Percentiles rank a stretch among this genome's conserved stretches.
Conservation (phyloP, 2,113 vertebrate species). For the Spizaetus ornatus region DNA sequence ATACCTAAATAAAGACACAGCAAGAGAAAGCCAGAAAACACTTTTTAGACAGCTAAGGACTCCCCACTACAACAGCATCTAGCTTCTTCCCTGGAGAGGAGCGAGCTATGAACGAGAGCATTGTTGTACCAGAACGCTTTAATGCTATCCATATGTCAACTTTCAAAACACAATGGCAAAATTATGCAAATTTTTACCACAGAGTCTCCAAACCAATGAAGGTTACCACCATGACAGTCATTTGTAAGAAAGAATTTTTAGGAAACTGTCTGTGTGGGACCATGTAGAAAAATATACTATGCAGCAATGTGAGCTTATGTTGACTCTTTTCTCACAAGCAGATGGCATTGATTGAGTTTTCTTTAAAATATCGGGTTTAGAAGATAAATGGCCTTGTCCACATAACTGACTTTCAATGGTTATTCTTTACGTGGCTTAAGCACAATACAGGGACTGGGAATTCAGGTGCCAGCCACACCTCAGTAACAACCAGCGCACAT, state of each 20-base stretch:
- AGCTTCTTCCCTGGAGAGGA: background rate
- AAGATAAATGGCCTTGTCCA: background rate
- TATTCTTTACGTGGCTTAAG: background rate
- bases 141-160: background rate
- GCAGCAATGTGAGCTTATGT: background rate
- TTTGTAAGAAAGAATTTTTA: background rate
- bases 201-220: background rate
- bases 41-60: background rate
- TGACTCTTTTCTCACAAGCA: background rate
- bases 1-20: background rate
- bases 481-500: background rate
- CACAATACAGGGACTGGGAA: background rate
- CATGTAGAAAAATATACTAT: background rate
- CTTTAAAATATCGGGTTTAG: background rate
- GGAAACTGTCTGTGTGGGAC: background rate
- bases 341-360: background rate
- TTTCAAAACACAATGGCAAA: background rate
- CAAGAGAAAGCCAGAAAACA: background rate
- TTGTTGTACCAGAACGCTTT: rapidly evolving
- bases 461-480: background rate
- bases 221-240: background rate
- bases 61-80: rapidly evolving
- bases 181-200: background rate
- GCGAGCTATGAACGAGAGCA: rapidly evolving
- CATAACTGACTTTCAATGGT: background rate